phyloP scores from a whole-genome alignment of 2,888 invertebrate genomes.

The Hirtodrosophila alboralis region DNA sequence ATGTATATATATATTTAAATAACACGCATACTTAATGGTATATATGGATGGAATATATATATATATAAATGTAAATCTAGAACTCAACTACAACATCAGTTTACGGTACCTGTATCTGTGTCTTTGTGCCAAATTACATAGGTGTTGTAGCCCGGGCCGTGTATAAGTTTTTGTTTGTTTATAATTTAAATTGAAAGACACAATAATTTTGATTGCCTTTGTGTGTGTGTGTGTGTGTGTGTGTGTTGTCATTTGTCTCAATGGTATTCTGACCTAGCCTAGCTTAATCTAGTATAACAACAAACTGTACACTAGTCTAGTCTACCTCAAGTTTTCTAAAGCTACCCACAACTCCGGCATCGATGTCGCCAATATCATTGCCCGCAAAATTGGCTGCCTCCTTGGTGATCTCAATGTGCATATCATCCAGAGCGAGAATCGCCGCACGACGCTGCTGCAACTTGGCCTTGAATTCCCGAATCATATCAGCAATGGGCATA shows the following conservation, averaged over 20 bases:
- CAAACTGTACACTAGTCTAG: constrained; percentile 86
- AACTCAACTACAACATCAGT: constrained; percentile 41
- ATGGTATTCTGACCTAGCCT: constrained; percentile 73
- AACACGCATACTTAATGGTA: constrained; percentile 35
- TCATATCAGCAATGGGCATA: constrained; percentile 91
- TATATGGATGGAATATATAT: constrained; percentile 37
- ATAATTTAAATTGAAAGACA: constrained; percentile 10
- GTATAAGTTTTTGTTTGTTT: constrained; percentile 41
- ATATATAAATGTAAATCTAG: constrained; percentile 27
- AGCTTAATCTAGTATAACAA: constrained; percentile 54
- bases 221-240: constrained; percentile 20
- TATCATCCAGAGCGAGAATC: constrained; percentile 89
- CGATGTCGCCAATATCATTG: constrained; percentile 88
- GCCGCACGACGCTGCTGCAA: constrained; percentile 87
- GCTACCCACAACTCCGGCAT: constrained; percentile 90
- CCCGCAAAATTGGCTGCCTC: constrained; percentile 85
- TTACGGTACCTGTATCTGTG: constrained; percentile 39
- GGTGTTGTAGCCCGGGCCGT: constrained; percentile 17
- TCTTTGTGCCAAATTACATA: constrained; percentile 16
- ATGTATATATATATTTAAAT: constrained; percentile 70
- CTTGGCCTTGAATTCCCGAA: constrained; percentile 89
- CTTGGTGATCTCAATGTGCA: constrained; percentile 89
- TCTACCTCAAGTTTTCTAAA: constrained; percentile 94
- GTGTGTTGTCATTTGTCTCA: constrained; percentile 68
- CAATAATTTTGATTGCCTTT: constrained; percentile 37